Percentiles rank a stretch among this genome's conserved stretches.
Evolutionary conservation across 92 coral and sea anemone genomes (phyloP).

Genomic region (Palythoa heliodiscus): DNA sequence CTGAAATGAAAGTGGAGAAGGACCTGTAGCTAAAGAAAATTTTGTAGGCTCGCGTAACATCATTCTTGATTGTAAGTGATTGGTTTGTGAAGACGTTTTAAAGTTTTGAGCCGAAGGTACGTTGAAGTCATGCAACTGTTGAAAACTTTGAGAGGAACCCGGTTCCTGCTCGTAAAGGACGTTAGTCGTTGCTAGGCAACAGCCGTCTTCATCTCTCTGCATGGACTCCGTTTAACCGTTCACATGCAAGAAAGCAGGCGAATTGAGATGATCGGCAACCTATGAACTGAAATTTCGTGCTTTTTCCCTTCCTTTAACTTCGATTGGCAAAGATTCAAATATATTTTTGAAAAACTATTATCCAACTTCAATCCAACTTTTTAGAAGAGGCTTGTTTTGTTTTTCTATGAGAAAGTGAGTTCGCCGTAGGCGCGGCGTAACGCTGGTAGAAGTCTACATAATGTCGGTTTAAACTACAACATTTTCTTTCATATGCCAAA

Average conservation of each 20-base stretch:
- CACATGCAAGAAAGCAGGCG: neutral
- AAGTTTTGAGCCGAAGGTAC: neutral
- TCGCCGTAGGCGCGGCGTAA: neutral
- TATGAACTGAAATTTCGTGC: neutral
- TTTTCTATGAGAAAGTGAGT: neutral
- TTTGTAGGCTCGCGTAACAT: slow-evolving; percentile 24
- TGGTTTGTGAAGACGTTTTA: neutral
- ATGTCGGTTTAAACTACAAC: neutral
- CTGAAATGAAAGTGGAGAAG: neutral
- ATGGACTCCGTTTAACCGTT: neutral
- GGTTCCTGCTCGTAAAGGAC: slow-evolving; percentile 16
- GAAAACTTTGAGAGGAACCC: neutral
- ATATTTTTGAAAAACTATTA: neutral
- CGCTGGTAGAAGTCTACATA: neutral
- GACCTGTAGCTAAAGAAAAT: slow-evolving; percentile 10
- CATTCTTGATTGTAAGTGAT: slow-evolving; percentile 7
- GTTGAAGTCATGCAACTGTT: neutral
- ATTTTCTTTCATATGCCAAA: slow-evolving; percentile 4
- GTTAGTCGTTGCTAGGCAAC: slow-evolving; percentile 40
- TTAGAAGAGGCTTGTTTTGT: neutral
- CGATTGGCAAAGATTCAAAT: neutral
- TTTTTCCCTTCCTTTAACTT: neutral
- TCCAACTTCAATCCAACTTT: neutral
- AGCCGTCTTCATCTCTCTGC: slow-evolving; percentile 36
- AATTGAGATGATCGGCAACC: neutral